These are phyloP conservation scores for Polietes domitor DNA, from an alignment of 2,888 invertebrate species.

Conservation along the genomic window DNA sequence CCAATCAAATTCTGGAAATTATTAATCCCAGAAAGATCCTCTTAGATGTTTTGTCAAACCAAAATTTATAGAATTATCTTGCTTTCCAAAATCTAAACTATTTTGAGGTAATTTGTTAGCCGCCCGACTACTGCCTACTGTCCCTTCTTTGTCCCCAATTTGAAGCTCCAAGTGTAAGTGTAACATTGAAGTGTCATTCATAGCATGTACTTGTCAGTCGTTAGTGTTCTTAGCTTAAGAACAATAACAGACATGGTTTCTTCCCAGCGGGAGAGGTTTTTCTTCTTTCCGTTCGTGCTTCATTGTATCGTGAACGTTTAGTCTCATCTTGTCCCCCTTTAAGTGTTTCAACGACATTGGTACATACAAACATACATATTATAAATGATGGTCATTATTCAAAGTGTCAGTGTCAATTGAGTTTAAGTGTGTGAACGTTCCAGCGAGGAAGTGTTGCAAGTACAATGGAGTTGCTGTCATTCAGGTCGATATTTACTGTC, in stretches of 20 bases:
- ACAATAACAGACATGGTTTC: slow-evolving; percentile 56
- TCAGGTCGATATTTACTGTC: too few species aligned
- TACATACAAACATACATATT: too few species aligned
- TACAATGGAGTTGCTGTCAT: too few species aligned
- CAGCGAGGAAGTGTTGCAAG: slow-evolving; percentile 12
- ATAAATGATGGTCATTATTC: slow-evolving; percentile 74
- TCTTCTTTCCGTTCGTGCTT: slow-evolving; percentile 30
- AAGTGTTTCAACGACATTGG: slow-evolving; percentile 43
- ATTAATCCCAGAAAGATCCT: too few species aligned
- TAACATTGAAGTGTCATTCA: slow-evolving; percentile 61
- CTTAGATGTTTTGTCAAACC: too few species aligned
- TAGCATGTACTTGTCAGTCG: slow-evolving; percentile 64
- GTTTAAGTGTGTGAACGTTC: neutral
- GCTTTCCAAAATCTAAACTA: too few species aligned
- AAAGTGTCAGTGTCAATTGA: slow-evolving; percentile 78
- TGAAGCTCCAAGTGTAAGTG: slow-evolving; percentile 12
- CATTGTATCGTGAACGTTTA: slow-evolving; percentile 42
- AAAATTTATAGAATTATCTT: too few species aligned
- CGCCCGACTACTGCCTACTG: too few species aligned
- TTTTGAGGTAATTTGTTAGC: too few species aligned
- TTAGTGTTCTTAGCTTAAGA: slow-evolving; percentile 52
- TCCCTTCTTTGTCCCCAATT: too few species aligned
- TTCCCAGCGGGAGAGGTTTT: too few species aligned
- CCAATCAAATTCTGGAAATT: too few species aligned
- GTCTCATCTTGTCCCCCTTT: slow-evolving; percentile 15